These are phyloP conservation scores for Anguilla pacifica DNA, from an alignment of 2,797 vertebrate species.

Conservation along the genomic window DNA sequence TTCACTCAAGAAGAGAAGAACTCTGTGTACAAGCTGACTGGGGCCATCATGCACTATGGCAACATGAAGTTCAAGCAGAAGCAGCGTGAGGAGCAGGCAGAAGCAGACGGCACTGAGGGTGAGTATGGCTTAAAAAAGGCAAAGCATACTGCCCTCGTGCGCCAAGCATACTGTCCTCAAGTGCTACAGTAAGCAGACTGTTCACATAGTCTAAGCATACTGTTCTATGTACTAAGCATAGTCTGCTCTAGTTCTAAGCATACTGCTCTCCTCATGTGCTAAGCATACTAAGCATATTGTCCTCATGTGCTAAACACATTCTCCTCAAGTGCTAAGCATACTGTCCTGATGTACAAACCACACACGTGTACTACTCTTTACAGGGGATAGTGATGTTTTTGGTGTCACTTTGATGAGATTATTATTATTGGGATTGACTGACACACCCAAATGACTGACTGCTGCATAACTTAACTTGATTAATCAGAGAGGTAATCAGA, in stretches of 20 bases:
- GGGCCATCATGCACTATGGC: conserved; percentile 89
- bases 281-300: too few species aligned
- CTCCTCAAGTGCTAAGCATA: too few species aligned
- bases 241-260: too few species aligned
- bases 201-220: too few species aligned
- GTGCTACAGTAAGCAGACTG: too few species aligned
- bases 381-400: background rate
- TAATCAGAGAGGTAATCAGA: background rate
- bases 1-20: conserved; percentile 90
- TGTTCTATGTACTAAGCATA: too few species aligned
- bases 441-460: background rate
- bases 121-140: conserved; percentile 5
- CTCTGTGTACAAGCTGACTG: conserved; percentile 86
- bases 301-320: too few species aligned
- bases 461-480: background rate
- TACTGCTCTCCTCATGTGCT: too few species aligned
- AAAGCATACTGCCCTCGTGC: too few species aligned
- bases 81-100: conserved; percentile 88
- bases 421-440: background rate
- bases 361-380: too few species aligned
- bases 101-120: conserved; percentile 88
- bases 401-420: background rate
- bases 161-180: too few species aligned
- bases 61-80: conserved; percentile 94
- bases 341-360: too few species aligned